These are phyloP conservation scores for Listronotus oregonensis DNA, from an alignment of 1,140 invertebrate species.

Conservation along the genomic window DNA sequence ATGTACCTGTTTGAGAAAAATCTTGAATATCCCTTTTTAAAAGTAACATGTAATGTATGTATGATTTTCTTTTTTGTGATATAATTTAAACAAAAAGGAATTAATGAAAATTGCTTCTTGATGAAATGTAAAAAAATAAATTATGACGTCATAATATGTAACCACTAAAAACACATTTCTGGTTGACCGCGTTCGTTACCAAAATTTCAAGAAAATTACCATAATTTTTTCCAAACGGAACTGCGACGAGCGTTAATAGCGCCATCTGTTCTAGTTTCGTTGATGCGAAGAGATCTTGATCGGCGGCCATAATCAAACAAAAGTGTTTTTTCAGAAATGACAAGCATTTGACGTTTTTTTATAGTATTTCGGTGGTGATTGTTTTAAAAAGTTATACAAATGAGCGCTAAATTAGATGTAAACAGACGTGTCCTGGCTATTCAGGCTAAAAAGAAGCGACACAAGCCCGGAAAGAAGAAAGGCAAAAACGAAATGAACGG, in stretches of 20 bases:
- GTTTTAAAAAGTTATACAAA: constrained; percentile 55
- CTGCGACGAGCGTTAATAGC: constrained; percentile 17
- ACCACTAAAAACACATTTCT: too few species aligned
- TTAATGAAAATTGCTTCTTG: too few species aligned
- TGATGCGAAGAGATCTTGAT: constrained; percentile 25
- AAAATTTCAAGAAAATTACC: too few species aligned
- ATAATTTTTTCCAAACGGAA: too few species aligned
- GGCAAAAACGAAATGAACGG: constrained; percentile 67
- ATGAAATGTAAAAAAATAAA: too few species aligned
- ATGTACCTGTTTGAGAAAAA: too few species aligned
- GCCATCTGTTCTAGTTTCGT: constrained; percentile 30
- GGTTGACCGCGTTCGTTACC: too few species aligned
- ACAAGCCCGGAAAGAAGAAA: constrained; percentile 83
- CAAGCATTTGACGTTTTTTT: constrained; percentile 61
- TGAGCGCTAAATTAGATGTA: constrained; percentile 85
- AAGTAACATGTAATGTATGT: too few species aligned
- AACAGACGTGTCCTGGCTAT: constrained; percentile 85
- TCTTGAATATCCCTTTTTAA: too few species aligned
- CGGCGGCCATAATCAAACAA: constrained; percentile 50
- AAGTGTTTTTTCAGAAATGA: constrained; percentile 59
- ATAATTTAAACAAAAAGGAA: too few species aligned
- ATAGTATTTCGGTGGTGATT: constrained; percentile 43
- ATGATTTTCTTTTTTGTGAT: too few species aligned
- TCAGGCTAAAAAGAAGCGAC: constrained; percentile 86
- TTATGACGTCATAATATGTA: too few species aligned